Percentiles rank a stretch among this genome's conserved stretches.
Evolutionary conservation across 2,113 vertebrate genomes (phyloP).

Genomic region (Halcyon senegalensis): DNA sequence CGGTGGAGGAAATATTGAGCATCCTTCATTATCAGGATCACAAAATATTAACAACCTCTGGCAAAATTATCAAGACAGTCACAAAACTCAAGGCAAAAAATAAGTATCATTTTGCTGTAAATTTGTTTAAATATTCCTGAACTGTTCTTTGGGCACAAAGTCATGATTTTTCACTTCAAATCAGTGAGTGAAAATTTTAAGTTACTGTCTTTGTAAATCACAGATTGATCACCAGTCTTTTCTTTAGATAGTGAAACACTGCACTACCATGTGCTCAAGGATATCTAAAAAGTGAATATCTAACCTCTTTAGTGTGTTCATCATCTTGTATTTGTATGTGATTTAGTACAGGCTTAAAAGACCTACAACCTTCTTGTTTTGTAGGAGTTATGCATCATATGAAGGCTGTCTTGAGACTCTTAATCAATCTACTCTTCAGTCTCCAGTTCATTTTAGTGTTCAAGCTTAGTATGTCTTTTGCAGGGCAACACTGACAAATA

Average conservation of each 20-base stretch:
- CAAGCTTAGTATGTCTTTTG: neutral
- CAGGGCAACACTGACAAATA: neutral
- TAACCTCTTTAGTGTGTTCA: neutral
- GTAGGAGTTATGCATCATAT: neutral
- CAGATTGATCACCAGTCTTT: neutral
- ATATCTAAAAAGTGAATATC: neutral
- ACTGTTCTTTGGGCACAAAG: neutral
- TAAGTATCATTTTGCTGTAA: neutral
- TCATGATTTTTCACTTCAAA: neutral
- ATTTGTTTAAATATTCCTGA: neutral
- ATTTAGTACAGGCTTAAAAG: neutral
- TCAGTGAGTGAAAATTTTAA: neutral
- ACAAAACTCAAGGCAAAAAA: neutral
- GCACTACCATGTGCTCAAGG: neutral
- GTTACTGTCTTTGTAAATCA: neutral
- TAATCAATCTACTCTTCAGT: neutral
- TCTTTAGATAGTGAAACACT: neutral
- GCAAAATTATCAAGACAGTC: neutral
- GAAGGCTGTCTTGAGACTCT: neutral
- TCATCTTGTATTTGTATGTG: neutral
- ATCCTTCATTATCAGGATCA: neutral
- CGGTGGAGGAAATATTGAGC: neutral
- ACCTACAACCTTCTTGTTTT: neutral
- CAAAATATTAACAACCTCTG: neutral
- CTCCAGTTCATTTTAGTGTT: neutral